Evolutionary conservation across 1,140 invertebrate genomes (phyloP), one percentile per base, ranked within the genome.

Genomic region (Procambarus clarkii): DNA sequence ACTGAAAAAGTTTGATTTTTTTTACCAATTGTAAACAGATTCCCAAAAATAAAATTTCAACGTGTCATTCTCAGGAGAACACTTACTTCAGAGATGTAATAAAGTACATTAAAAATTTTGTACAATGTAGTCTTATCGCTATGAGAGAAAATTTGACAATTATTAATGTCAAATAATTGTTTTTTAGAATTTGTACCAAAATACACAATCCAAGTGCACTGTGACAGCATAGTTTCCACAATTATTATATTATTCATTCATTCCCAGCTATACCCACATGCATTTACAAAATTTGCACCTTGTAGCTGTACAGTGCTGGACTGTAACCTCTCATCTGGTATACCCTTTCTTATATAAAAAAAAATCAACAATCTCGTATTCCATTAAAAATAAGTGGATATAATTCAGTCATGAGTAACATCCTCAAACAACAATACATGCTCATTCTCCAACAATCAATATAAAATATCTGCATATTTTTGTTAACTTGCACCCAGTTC

Each of bases 121-220:
- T 74, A 83, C 81, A 69, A 83, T 69, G 54, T 45, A 64, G 7
- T 83, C 81, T 54, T 83, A 45, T 18, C 44, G 24, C 69, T 74
- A 8, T 34, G 2, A 34, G 69, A 34, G 21, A 74, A 74, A 74
- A 74, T n/a, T 48, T 83, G 34, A 69, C 44, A 69, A 83, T 9
- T 48, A 24, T n/a, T 45, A 54, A 54, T 69, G 82, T 46, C 45
- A 86, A 86, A 86, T 78, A 86, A 86, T 78, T 46, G 78, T 15
- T 86, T 78, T 78, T 34, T 48, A 86, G 44, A 86, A 64, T 86
- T 86, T 86, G 85, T 86, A 86, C 85, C 85, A 86, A 64, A 78
- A 78, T 60, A 54, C 85, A 86, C 85, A 86, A 77, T 74, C 69
- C 15, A 9, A 18, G 69, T 74, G 69, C 69, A 74, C 15, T 34